Conservation (phyloP, 2,113 vertebrate genomes). For the Cyanoderma ruficeps region DNA sequence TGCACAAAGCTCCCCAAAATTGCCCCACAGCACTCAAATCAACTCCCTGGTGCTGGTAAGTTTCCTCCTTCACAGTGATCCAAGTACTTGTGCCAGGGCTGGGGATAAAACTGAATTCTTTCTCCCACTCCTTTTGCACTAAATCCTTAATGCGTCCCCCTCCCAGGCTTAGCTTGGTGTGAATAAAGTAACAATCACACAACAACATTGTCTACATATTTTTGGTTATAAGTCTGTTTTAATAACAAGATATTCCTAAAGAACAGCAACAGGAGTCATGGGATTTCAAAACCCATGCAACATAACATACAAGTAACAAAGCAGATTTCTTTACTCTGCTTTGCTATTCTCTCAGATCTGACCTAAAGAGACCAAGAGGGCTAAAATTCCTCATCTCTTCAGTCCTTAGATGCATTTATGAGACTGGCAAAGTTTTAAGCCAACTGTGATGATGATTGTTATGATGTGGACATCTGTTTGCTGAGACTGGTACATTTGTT, state of each 20-base stretch:
- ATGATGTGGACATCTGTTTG: conserved; percentile 42
- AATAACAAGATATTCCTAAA: not conserved
- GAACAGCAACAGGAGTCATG: not conserved
- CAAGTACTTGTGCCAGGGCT: not conserved
- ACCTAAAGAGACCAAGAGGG: not conserved
- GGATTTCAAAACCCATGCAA: not conserved
- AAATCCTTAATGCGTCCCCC: not conserved
- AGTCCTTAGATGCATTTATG: not conserved
- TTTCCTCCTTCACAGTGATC: not conserved
- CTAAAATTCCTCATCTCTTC: not conserved
- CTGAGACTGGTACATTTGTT: conserved; percentile 20
- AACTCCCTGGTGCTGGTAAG: not conserved
- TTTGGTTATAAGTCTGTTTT: not conserved
- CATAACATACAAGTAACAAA: not conserved
- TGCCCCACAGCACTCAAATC: not conserved
- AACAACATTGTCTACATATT: not conserved
- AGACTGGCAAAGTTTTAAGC: not conserved
- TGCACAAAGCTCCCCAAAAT: not conserved
- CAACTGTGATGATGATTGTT: not conserved
- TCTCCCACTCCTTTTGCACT: not conserved
- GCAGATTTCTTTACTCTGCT: not conserved
- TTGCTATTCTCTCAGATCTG: not conserved
- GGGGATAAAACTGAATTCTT: not conserved
- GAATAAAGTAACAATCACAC: not conserved
- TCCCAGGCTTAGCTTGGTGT: not conserved